Percentiles rank a stretch among this genome's conserved stretches.
Conservation (phyloP, 2,888 invertebrate genomes). For the Epirrhoe tristata region DNA sequence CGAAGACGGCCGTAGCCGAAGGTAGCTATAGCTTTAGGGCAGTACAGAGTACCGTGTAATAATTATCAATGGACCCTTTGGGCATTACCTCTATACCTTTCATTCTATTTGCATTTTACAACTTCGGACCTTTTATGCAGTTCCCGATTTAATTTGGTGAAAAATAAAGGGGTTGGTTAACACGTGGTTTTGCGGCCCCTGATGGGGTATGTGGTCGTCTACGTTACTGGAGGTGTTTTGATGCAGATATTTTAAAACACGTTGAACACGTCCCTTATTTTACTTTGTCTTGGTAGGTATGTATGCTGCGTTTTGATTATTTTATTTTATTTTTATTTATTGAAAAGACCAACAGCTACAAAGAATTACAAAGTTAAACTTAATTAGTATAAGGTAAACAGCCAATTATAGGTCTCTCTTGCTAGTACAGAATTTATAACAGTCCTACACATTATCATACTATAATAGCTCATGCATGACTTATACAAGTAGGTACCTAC, state of each 20-base stretch:
- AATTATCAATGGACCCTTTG: slow-evolving; percentile 83
- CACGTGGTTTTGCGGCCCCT: slow-evolving; percentile 47
- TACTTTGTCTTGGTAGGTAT: background rate
- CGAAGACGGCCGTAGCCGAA: slow-evolving; percentile 55
- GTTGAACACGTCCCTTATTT: background rate
- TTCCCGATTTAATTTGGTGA: slow-evolving; percentile 62
- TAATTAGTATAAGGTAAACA: too few relatives aligned
- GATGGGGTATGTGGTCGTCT: slow-evolving; percentile 32
- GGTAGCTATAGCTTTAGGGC: slow-evolving; percentile 33
- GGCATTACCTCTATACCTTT: slow-evolving; percentile 54
- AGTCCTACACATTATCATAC: too few relatives aligned
- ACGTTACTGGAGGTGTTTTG: slow-evolving; percentile 28
- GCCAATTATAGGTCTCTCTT: too few relatives aligned
- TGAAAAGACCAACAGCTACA: too few relatives aligned
- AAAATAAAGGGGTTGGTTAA: slow-evolving; percentile 55
- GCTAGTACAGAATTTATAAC: too few relatives aligned
- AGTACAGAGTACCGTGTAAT: slow-evolving; percentile 66
- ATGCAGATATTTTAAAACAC: slow-evolving; percentile 20
- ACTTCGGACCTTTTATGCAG: slow-evolving; percentile 58
- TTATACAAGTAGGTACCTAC: too few relatives aligned
- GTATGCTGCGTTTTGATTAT: background rate
- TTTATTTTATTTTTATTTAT: too few relatives aligned
- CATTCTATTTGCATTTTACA: slow-evolving; percentile 73
- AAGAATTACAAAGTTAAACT: too few relatives aligned
- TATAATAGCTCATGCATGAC: too few relatives aligned